Percentiles rank a stretch among this genome's conserved stretches.
Evolutionary conservation across 2,888 invertebrate genomes (phyloP).

Genomic region (Podabrus alpinus): DNA sequence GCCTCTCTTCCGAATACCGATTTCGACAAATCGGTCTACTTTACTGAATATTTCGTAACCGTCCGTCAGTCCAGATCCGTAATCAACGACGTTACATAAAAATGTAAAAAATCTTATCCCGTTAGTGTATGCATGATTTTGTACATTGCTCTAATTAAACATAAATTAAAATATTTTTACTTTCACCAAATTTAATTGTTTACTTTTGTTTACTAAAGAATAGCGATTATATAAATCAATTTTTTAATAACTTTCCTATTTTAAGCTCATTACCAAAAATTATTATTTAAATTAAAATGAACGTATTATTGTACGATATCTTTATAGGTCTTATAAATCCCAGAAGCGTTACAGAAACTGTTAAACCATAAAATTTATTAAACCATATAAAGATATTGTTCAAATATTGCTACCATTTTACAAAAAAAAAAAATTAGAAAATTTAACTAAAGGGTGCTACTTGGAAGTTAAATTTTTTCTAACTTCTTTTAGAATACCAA

Average conservation of each 20-base stretch:
- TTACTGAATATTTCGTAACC: background rate
- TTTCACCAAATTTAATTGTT: background rate
- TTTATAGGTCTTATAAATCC: background rate
- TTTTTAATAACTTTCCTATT: background rate
- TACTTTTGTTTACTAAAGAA: background rate
- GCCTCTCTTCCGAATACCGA: background rate
- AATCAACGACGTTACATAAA: background rate
- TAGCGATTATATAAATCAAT: background rate
- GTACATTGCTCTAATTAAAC: background rate
- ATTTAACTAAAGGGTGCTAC: background rate
- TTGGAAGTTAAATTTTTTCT: background rate
- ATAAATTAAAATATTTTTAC: background rate
- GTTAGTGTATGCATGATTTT: background rate
- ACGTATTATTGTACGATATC: background rate
- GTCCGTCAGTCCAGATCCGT: constrained; percentile 1
- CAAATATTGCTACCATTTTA: background rate
- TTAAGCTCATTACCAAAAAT: background rate
- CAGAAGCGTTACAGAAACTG: background rate
- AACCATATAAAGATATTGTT: background rate
- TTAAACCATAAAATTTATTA: background rate
- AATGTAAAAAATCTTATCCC: background rate
- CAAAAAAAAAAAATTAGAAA: background rate
- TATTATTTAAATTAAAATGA: background rate
- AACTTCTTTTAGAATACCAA: background rate
- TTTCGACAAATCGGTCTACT: background rate